These are phyloP conservation scores for Eristalis intricaria DNA, from an alignment of 2,888 invertebrate genomes.

Conservation along the genomic window DNA sequence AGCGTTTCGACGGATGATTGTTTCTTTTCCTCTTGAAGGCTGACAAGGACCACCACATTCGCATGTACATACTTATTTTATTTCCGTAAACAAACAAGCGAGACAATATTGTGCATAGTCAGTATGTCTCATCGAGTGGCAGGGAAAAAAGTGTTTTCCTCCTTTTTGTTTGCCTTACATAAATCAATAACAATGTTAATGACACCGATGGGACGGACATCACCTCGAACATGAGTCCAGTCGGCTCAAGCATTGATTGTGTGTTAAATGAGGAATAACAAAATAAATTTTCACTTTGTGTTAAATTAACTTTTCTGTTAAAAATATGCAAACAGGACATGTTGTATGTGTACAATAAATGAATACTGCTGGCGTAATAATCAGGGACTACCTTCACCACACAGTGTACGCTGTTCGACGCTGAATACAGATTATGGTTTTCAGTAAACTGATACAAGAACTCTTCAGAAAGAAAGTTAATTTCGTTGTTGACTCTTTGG, in stretches of 20 bases:
- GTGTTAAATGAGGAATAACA: too few relatives aligned
- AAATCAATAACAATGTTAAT: constrained; percentile 29
- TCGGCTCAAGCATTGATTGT: background rate
- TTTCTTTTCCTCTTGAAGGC: background rate
- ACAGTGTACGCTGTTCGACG: too few relatives aligned
- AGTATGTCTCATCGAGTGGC: background rate
- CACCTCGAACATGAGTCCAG: background rate
- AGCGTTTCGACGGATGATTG: background rate
- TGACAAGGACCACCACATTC: background rate
- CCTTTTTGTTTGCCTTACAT: background rate
- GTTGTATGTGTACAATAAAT: too few relatives aligned
- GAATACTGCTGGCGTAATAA: too few relatives aligned
- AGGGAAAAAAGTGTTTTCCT: background rate
- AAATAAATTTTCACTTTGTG: background rate
- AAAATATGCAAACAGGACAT: too few relatives aligned
- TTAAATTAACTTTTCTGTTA: too few relatives aligned
- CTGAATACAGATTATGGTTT: too few relatives aligned
- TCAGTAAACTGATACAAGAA: too few relatives aligned
- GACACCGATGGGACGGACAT: background rate
- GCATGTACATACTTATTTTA: background rate
- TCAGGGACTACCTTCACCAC: too few relatives aligned
- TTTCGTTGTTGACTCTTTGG: too few relatives aligned
- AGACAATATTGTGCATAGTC: background rate
- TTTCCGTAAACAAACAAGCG: background rate
- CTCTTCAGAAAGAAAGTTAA: too few relatives aligned